phyloP scores from a whole-genome alignment of 2,113 vertebrate genomes.

The Cynopterus brachyotis region DNA sequence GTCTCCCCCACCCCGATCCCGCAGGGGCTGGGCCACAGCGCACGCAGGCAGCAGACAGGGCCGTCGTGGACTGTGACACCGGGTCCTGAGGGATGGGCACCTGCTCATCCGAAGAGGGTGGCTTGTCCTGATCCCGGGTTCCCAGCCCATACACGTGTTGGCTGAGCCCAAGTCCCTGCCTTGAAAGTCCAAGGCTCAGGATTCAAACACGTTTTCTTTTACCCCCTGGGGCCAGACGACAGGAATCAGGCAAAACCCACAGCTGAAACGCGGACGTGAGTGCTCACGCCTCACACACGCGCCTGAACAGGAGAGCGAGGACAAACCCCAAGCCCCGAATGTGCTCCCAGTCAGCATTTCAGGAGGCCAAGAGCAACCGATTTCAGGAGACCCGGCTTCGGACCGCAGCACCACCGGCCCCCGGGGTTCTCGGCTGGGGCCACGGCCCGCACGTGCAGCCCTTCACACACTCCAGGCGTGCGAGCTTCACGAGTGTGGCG shows the following conservation, averaged over 20 bases:
- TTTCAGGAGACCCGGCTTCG: not conserved
- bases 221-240: not conserved
- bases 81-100: accelerated
- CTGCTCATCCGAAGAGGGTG: accelerated
- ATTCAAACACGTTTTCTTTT: not conserved
- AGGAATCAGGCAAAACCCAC: not conserved
- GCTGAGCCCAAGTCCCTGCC: not conserved
- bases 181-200: not conserved
- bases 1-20: not conserved
- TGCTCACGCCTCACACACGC: accelerated
- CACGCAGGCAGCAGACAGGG: accelerated
- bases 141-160: not conserved
- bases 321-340: too few species aligned
- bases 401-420: accelerated
- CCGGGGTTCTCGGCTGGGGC: accelerated
- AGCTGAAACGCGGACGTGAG: accelerated
- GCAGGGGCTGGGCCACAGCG: accelerated
- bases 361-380: not conserved
- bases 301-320: not conserved
- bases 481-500: accelerated
- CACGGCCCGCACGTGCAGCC: accelerated
- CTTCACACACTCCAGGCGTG: accelerated
- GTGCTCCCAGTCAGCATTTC: not conserved
- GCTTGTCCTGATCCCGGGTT: not conserved
- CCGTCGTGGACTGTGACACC: accelerated